Evolutionary conservation across 2,888 invertebrate genomes (phyloP), one percentile per base, ranked within the genome.

Genomic region (Philonicus albiceps): DNA sequence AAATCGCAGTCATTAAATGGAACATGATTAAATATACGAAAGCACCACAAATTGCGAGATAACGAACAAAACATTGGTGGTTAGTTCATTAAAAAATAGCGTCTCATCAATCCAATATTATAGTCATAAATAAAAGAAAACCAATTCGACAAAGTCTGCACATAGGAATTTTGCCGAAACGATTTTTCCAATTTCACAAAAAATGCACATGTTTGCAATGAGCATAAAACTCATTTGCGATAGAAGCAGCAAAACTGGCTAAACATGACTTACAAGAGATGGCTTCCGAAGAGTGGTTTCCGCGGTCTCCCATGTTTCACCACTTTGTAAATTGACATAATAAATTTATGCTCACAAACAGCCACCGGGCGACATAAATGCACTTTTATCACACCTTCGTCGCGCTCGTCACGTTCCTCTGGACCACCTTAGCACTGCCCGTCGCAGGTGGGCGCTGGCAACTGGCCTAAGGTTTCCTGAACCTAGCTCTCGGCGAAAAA

Each of bases 251-350:
- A 34, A 76, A 83, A 86, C 83, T 84, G 76, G 83, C 78, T 3
- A 27, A 64, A 64, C 27, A 27, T 64, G 64, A 64, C 87, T 87
- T 75, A 49, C 89, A 53, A 76, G 64, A 83, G 43, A 22, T 43
- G 64, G 64, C 64, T 83, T 31, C 81, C 81, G 13, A 83, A 64
- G 22, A 83, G 64, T 19, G 81, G 55, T 64, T 64, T 83, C 30
- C 81, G 55, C 64, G 55, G 34, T 55, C 81, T 40, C 22, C 81
- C 81, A 83, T 64, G 55, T 83, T 83, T 83, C 53, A 83, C 55
- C 30, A 83, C 64, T 83, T 83, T 83, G 81, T 64, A 83, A 64
- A 55, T 64, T 64, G 81, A 83, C 81, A 83, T 83, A 64, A 34
- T 34, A 83, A 83, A 83, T 64, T 34, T 64, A 30, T 49, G 11